Conservation (phyloP, 2,888 invertebrate species). For the Macrostomum cliftonense region DNA sequence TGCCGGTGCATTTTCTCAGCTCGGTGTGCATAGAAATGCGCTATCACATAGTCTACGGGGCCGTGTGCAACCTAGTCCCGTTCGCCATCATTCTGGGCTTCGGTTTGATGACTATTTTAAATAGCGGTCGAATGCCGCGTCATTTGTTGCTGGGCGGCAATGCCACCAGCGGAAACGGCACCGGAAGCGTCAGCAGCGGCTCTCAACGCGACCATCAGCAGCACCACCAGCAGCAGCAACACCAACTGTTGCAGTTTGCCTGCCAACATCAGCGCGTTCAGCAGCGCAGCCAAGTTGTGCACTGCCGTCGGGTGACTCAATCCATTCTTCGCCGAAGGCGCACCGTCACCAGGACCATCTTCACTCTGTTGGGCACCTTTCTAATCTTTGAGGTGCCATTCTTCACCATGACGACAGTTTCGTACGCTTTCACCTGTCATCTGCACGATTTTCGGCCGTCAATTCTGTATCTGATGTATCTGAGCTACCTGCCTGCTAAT, state of each 20-base stretch:
- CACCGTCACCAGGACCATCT: not conserved
- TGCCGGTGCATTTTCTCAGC: not conserved
- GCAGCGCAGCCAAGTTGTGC: no score
- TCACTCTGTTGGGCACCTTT: constrained; percentile 1
- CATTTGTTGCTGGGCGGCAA: no score
- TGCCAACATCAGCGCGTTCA: no score
- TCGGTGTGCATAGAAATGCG: not conserved
- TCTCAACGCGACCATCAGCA: no score
- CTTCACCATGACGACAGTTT: not conserved
- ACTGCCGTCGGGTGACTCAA: no score
- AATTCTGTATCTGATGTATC: not conserved
- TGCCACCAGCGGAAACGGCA: no score
- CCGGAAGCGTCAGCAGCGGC: no score
- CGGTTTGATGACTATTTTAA: not conserved
- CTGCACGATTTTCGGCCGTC: no score
- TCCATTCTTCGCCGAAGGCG: not conserved
- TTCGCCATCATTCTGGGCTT: not conserved
- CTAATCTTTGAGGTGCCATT: constrained; percentile 2
- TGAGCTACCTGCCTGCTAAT: not conserved
- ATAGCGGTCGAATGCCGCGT: no score
- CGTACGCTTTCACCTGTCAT: not conserved
- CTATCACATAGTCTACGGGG: constrained; percentile 2
- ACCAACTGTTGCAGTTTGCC: no score
- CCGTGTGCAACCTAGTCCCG: not conserved
- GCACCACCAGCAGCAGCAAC: no score